Conservation (phyloP, 2,888 invertebrate genomes). For the Cataglyphis albicans region DNA sequence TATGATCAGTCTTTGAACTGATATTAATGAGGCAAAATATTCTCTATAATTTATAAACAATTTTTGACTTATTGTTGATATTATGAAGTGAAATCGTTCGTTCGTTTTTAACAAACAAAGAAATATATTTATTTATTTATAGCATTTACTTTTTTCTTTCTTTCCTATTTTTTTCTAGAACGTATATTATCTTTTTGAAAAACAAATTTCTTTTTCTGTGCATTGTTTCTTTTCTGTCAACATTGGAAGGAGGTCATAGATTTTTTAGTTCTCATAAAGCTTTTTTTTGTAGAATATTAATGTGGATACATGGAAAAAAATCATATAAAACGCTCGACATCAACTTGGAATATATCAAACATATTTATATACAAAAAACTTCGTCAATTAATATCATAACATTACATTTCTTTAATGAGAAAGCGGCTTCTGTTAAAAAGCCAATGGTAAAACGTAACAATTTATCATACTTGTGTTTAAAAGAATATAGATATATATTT, state of each 20-base stretch:
- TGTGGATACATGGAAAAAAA: conserved; percentile 3
- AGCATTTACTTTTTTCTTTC: not conserved
- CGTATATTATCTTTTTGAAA: not conserved
- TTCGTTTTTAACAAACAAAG: conserved; percentile 1
- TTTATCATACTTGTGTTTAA: conserved; percentile 32
- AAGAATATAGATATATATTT: conserved; percentile 43
- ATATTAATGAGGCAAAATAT: conserved; percentile 47
- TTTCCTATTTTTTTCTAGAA: not conserved
- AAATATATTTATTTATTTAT: not conserved
- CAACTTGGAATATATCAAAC: conserved; percentile 47
- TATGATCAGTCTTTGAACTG: conserved; percentile 59
- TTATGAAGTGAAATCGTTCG: not conserved
- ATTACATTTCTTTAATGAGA: conserved; percentile 51
- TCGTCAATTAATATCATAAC: conserved; percentile 50
- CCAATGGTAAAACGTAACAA: conserved; percentile 49
- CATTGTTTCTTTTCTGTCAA: conserved; percentile 3
- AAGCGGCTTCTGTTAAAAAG: conserved; percentile 36
- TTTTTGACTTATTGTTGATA: conserved; percentile 6
- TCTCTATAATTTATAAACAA: conserved; percentile 48
- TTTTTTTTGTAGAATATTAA: conserved; percentile 7
- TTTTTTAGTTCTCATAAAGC: conserved; percentile 3
- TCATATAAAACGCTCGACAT: conserved; percentile 18
- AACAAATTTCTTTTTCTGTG: not conserved
- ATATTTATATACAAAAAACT: conserved; percentile 57
- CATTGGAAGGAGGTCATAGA: not conserved